Evolutionary conservation across 2,888 invertebrate genomes (phyloP).

Genomic region (Plagodis dolabraria): DNA sequence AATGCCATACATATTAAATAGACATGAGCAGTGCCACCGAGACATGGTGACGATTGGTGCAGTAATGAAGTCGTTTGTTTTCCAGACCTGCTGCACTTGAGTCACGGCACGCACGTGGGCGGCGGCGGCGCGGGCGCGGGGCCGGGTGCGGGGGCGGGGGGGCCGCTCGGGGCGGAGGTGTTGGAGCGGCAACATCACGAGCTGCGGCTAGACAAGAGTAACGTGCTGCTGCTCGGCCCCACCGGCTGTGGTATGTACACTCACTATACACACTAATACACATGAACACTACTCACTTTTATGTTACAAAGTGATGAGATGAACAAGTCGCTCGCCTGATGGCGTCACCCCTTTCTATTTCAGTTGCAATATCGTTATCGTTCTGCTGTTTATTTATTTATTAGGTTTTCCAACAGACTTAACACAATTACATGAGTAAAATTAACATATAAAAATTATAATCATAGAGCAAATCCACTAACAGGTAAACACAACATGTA

Average conservation of each 20-base stretch:
- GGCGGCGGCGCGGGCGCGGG: slow-evolving; percentile 70
- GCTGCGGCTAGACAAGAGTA: slow-evolving; percentile 96
- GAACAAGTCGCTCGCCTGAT: background rate
- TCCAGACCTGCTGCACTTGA: slow-evolving; percentile 94
- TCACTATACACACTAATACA: background rate
- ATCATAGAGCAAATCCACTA: no score
- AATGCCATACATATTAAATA: background rate
- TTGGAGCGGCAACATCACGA: slow-evolving; percentile 93
- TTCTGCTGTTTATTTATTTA: no score
- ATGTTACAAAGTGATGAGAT: no score
- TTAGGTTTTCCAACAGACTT: no score
- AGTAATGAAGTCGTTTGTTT: background rate
- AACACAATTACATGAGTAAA: no score
- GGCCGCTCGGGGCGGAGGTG: slow-evolving; percentile 93
- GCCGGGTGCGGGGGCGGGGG: slow-evolving; percentile 56
- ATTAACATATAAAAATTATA: no score
- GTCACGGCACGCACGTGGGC: slow-evolving; percentile 80
- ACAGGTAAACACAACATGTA: no score
- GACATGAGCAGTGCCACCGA: no score
- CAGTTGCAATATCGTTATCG: background rate
- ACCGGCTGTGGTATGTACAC: slow-evolving; percentile 94
- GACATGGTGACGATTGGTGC: no score
- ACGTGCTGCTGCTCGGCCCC: slow-evolving; percentile 97
- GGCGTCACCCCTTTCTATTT: background rate
- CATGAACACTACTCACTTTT: background rate